Evolutionary conservation across 2,888 invertebrate genomes (phyloP).

Genomic region (Gerris lacustris): DNA sequence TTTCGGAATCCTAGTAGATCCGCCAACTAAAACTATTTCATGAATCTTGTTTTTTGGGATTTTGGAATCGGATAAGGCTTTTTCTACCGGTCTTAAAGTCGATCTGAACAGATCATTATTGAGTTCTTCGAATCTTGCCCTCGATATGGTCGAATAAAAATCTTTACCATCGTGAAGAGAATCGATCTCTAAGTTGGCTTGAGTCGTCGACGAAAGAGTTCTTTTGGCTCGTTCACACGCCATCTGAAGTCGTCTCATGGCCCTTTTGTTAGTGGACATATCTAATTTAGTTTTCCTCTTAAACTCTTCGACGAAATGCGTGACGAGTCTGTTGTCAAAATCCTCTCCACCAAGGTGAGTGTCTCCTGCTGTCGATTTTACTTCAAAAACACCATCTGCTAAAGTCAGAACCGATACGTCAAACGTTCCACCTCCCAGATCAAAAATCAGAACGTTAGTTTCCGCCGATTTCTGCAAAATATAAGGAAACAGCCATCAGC

Average conservation of each 20-base stretch:
- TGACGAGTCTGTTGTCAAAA: constrained; percentile 44
- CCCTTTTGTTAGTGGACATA: constrained; percentile 39
- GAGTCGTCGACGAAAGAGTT: constrained; percentile 44
- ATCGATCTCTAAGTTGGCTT: constrained; percentile 49
- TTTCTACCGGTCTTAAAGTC: constrained; percentile 53
- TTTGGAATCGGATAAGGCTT: constrained; percentile 50
- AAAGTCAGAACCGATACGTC: constrained; percentile 46
- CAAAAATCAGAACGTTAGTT: constrained; percentile 39
- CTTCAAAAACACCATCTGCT: constrained; percentile 50
- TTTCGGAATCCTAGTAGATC: constrained; percentile 56
- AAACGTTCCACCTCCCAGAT: constrained; percentile 45
- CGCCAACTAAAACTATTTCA: constrained; percentile 50
- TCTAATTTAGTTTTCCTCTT: constrained; percentile 45
- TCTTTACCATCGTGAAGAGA: constrained; percentile 48
- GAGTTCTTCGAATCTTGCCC: constrained; percentile 53
- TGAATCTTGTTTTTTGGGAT: constrained; percentile 45
- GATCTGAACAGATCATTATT: constrained; percentile 49
- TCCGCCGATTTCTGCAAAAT: constrained; percentile 36
- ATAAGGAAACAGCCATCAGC: background rate
- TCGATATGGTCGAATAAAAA: constrained; percentile 46
- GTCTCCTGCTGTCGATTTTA: constrained; percentile 45
- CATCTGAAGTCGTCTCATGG: constrained; percentile 48
- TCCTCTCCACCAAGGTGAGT: constrained; percentile 42
- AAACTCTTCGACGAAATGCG: constrained; percentile 44
- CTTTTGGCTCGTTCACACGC: constrained; percentile 52